These are phyloP conservation scores for Hypselothyrea guttata DNA, from an alignment of 2,888 invertebrate species.

Conservation along the genomic window DNA sequence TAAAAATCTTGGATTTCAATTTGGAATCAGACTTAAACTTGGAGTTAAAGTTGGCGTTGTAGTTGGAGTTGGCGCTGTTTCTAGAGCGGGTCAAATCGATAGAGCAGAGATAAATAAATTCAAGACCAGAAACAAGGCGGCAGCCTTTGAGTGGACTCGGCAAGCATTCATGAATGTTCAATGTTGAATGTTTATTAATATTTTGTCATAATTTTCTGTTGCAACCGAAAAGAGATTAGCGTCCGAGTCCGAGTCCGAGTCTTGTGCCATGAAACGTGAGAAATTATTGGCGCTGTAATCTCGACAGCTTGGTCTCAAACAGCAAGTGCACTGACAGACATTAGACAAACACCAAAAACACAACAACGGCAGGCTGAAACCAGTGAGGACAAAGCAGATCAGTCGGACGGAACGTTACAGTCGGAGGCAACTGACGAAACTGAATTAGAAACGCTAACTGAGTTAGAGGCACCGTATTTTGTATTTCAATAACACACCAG, in stretches of 20 bases:
- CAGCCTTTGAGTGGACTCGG: conserved; percentile 52
- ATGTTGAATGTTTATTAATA: conserved; percentile 67
- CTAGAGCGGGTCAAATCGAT: conserved; percentile 70
- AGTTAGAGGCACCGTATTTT: no score
- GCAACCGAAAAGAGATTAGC: conserved; percentile 53
- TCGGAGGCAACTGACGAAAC: no score
- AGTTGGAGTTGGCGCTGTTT: conserved; percentile 31
- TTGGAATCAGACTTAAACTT: conserved; percentile 3
- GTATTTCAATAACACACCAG: no score
- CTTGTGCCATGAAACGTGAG: conserved; percentile 63
- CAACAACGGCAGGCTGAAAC: conserved; percentile 27
- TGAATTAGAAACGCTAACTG: no score
- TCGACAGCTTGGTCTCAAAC: conserved; percentile 39
- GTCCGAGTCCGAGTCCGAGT: no score
- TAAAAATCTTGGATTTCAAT: conserved; percentile 7
- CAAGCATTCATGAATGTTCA: conserved; percentile 16
- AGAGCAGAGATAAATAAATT: conserved; percentile 53
- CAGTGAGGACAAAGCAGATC: no score
- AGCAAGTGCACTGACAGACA: conserved; percentile 59
- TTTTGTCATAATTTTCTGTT: conserved; percentile 71
- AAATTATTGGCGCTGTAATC: conserved; percentile 64
- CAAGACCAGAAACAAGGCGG: conserved; percentile 48
- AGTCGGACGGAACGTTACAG: no score
- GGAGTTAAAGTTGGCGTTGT: not conserved
- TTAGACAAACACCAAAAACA: conserved; percentile 47